These are phyloP conservation scores for Patella caerulea DNA, from an alignment of 2,888 invertebrate species.

Conservation along the genomic window DNA sequence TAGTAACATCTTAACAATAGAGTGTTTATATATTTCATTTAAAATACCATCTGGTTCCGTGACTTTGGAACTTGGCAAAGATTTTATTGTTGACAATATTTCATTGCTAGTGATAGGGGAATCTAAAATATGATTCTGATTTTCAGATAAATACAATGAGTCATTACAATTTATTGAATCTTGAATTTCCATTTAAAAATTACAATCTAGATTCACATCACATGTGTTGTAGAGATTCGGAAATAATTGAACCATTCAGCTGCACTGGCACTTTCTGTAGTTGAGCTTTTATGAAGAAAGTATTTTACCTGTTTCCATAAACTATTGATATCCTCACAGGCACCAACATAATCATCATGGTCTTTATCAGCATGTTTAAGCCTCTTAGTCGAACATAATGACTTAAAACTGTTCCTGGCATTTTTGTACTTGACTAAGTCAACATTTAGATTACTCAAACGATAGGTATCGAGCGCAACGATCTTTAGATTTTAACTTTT, in stretches of 20 bases:
- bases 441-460: neutral
- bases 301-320: neutral
- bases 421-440: neutral
- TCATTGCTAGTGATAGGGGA: neutral
- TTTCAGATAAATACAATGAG: neutral
- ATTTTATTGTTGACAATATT: neutral
- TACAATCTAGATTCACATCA: neutral
- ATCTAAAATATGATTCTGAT: neutral
- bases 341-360: neutral
- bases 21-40: slow-evolving; percentile 22
- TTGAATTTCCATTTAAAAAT: neutral
- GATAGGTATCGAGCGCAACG: neutral
- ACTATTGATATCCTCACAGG: neutral
- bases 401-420: neutral
- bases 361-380: neutral
- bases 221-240: neutral
- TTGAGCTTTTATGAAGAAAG: neutral
- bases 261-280: neutral
- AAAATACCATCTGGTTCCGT: slow-evolving; percentile 18
- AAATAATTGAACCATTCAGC: neutral
- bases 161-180: neutral
- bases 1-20: slow-evolving; percentile 3
- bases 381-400: neutral
- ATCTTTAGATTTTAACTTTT: neutral
- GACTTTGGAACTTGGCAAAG: neutral